phyloP scores from a whole-genome alignment of 2,888 invertebrate genomes.

The Busseola fusca region DNA sequence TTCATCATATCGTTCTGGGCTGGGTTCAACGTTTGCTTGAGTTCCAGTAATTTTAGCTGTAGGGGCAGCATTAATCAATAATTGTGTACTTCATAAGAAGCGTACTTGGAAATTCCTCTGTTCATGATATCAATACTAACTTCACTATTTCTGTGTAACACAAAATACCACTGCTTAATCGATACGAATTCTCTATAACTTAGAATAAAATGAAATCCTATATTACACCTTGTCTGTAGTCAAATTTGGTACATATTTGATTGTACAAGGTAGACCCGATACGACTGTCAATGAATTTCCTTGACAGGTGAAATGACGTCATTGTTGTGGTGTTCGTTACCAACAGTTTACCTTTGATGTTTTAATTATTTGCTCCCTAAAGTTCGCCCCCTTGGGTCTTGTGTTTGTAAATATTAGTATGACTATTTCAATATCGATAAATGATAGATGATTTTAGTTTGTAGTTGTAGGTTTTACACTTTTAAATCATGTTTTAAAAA shows the following conservation, averaged over 20 bases:
- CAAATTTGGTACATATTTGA: constrained; percentile 37
- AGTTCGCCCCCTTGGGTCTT: not conserved
- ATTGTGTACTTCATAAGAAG: constrained; percentile 21
- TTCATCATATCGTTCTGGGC: constrained; percentile 28
- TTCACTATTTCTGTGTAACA: not conserved
- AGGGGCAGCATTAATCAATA: constrained; percentile 44
- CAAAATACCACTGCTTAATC: constrained; percentile 36
- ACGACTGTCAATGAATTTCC: constrained; percentile 38
- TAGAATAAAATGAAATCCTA: constrained; percentile 17
- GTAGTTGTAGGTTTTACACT: too few species aligned
- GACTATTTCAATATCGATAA: not conserved
- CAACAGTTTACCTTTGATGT: not conserved
- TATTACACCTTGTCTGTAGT: constrained; percentile 40
- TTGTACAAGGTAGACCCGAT: constrained; percentile 8
- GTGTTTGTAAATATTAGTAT: not conserved
- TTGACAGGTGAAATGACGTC: constrained; percentile 54
- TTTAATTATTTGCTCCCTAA: not conserved
- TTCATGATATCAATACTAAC: constrained; percentile 7
- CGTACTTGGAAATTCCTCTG: constrained; percentile 4
- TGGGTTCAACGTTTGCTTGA: constrained; percentile 38
- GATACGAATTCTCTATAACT: constrained; percentile 20
- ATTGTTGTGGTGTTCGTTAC: constrained; percentile 3
- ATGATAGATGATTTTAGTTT: too few species aligned
- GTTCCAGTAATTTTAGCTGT: constrained; percentile 18
- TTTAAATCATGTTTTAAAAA: too few species aligned